A percentile compares a stretch with the other conserved stretches of the same genome.
Conservation (phyloP, 2,113 vertebrate species). For the Alligator mississippiensis region DNA sequence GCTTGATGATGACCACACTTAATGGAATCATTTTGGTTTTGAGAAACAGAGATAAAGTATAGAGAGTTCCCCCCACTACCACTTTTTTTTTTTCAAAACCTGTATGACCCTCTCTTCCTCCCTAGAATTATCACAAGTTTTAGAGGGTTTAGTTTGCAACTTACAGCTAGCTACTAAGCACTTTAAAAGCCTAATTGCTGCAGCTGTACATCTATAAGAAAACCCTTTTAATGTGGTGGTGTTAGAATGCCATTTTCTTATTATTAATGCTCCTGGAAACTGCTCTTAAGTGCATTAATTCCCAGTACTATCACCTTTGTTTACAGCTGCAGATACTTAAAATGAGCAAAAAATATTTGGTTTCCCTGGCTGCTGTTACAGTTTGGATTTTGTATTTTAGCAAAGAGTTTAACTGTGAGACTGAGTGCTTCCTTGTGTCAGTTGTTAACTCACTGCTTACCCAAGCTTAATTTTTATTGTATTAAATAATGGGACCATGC, state of each 20-base stretch:
- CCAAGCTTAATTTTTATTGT: not conserved
- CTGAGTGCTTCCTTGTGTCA: not conserved
- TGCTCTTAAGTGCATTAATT: slow-evolving; percentile 51
- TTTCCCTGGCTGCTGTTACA: slow-evolving; percentile 30
- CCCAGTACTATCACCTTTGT: slow-evolving; percentile 28
- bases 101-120: not conserved
- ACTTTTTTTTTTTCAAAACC: not conserved
- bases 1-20: slow-evolving; percentile 47
- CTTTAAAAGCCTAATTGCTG: slow-evolving; percentile 39
- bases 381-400: slow-evolving; percentile 29
- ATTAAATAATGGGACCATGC: not conserved
- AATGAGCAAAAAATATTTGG: slow-evolving; percentile 51
- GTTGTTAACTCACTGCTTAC: not conserved
- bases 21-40: slow-evolving; percentile 38
- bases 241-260: slow-evolving; percentile 43
- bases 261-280: slow-evolving; percentile 16
- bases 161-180: slow-evolving; percentile 36
- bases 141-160: slow-evolving; percentile 21
- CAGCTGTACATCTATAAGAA: slow-evolving; percentile 8
- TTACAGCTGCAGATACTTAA: slow-evolving; percentile 53
- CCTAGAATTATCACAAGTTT: not conserved
- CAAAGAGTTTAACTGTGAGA: not conserved
- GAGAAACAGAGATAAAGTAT: slow-evolving; percentile 31
- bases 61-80: not conserved
- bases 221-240: not conserved